Percentiles rank a stretch among this genome's conserved stretches.
phyloP scores from a whole-genome alignment of 2,797 vertebrate species.

The Coracias cyanogaster region DNA sequence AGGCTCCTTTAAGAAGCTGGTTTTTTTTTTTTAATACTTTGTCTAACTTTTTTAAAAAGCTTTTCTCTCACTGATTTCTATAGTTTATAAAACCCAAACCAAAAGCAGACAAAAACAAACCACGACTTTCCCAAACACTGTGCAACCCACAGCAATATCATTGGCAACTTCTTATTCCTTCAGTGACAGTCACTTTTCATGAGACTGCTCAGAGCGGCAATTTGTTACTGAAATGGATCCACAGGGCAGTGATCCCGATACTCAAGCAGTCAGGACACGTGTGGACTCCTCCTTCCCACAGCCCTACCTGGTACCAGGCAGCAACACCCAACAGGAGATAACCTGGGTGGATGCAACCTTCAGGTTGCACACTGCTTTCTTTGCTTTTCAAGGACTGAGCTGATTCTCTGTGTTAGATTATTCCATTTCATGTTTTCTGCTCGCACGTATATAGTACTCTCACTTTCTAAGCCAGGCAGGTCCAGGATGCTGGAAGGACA shows the following conservation, averaged over 20 bases:
- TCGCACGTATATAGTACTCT: neutral
- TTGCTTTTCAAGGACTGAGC: neutral
- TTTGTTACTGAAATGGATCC: neutral
- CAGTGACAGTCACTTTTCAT: neutral
- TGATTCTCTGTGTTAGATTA: neutral
- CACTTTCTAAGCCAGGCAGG: neutral
- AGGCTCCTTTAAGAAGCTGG: neutral
- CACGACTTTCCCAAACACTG: neutral
- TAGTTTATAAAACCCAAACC: neutral
- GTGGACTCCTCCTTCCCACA: neutral
- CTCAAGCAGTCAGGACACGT: rapidly evolving
- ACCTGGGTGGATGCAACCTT: neutral
- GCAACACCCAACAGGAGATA: rapidly evolving
- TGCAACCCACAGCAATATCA: neutral
- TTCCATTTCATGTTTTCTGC: neutral
- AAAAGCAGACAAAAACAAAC: neutral
- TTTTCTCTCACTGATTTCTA: neutral
- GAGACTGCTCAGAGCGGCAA: neutral
- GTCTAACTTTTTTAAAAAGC: neutral
- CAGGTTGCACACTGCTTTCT: neutral
- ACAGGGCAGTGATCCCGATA: neutral
- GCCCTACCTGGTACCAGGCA: neutral
- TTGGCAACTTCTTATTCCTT: neutral
- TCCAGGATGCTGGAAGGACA: neutral
- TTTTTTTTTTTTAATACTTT: neutral